Base-by-base conservation (phyloP, 2,888 invertebrate genomes). In the Ypsolopha scabrella region DNA sequence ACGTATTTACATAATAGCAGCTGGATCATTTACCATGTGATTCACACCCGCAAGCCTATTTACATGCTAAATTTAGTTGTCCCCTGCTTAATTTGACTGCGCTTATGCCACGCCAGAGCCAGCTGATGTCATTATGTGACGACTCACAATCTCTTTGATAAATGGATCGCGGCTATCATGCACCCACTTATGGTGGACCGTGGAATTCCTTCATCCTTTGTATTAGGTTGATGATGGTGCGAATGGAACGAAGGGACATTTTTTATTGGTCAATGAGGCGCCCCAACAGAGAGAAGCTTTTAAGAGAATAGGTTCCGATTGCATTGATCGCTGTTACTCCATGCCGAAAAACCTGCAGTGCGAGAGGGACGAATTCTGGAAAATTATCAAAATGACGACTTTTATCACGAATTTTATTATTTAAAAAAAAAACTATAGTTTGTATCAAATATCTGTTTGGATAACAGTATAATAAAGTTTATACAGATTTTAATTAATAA, bases 51-150 rank as follows among this genome's bases (percentile, higher is more conserved):
- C 69, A 67, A 64, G 63, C 58, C 62, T 74, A 71, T 78, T 78
- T 80, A 74, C 70, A 59, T 65, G 70, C 75, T 80, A 78, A 79
- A 75, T 79, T 72, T 76, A 14, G 7, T 41, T 35, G 34, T 34
- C 33, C 39, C 24, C 41, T 41, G 33, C 38, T 48, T 48, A 48
- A 37, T 48, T 48, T 38, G 8, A 7, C 33, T 11, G n/a, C 7
- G 47, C 7, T 36, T n/a, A n/a, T 14, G 43, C 43, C 8, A 8
- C 43, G 13, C 13, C 37, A 36, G 9, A 3, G 24, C 4, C 7
- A 7, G 37, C 13, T 37, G 47, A 47, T 36, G 36, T 47, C 37
- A 37, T 24, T 24, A 24, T n/a, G 24, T 9, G 48, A 48, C 39
- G 35, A 46, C 46, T 44, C 43, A n/a, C n/a, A n/a, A 61, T 65